Evolutionary conservation across 2,888 invertebrate genomes (phyloP).

Genomic region (Drosophila demipolita): DNA sequence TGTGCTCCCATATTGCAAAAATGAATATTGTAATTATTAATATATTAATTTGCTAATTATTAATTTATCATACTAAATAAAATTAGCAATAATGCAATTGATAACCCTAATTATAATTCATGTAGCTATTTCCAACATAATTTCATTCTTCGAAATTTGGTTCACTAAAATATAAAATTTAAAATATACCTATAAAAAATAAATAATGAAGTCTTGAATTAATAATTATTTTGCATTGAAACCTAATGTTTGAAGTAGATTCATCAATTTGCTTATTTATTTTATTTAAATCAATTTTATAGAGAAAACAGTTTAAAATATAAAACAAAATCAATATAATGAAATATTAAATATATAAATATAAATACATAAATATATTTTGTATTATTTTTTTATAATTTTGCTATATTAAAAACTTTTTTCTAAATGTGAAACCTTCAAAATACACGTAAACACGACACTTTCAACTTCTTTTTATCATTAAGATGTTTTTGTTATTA

Average conservation of each 20-base stretch:
- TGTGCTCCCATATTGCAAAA: slow-evolving; percentile 30
- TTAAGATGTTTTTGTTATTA: not conserved
- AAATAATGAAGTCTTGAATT: not conserved
- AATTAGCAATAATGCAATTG: slow-evolving; percentile 55
- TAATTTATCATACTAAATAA: slow-evolving; percentile 30
- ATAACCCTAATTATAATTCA: slow-evolving; percentile 16
- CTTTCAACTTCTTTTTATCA: not conserved
- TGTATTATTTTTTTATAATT: not conserved
- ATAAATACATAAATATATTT: not conserved
- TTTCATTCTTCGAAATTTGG: not conserved
- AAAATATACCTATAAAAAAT: not conserved
- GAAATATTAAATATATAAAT: too few relatives aligned
- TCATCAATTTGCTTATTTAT: too few relatives aligned
- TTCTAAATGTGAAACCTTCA: not conserved
- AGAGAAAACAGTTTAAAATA: too few relatives aligned
- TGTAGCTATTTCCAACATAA: not conserved
- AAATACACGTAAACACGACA: not conserved
- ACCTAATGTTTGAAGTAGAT: too few relatives aligned
- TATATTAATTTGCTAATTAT: not conserved
- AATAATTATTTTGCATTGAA: not conserved
- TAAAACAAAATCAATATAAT: too few relatives aligned
- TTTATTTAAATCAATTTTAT: too few relatives aligned
- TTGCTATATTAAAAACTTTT: not conserved
- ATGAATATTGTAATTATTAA: slow-evolving; percentile 54
- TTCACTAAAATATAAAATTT: not conserved